These are phyloP conservation scores for Dipodomys merriami DNA, from an alignment of 2,113 vertebrate genomes.

Conservation along the genomic window DNA sequence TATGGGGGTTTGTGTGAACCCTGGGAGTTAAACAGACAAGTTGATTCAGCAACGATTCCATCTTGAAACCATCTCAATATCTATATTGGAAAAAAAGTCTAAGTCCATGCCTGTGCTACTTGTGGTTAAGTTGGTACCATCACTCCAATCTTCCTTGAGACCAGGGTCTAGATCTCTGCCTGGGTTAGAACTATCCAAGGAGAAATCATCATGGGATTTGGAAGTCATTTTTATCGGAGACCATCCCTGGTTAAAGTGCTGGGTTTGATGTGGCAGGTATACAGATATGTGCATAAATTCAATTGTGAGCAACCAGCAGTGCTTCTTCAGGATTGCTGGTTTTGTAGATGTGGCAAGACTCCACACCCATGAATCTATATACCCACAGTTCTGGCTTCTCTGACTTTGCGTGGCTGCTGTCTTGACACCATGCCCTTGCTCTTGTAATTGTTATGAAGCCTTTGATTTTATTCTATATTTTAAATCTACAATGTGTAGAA, in stretches of 20 bases:
- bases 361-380: no score
- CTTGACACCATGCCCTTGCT: background rate
- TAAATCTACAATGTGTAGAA: background rate
- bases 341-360: no score
- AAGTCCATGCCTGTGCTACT: background rate
- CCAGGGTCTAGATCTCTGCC: background rate
- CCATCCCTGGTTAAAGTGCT: background rate
- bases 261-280: no score
- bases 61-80: background rate
- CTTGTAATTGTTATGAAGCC: background rate
- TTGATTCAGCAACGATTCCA: background rate
- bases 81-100: background rate
- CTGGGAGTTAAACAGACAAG: background rate
- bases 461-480: background rate
- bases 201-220: background rate
- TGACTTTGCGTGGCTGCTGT: background rate
- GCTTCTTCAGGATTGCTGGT: background rate
- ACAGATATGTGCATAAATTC: background rate
- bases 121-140: no score
- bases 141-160: background rate
- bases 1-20: background rate
- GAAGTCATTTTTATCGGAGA: background rate
- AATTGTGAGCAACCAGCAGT: fast-evolving
- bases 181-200: background rate
- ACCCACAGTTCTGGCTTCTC: background rate